Conservation (phyloP, 2,113 vertebrate genomes). For the Odocoileus hemionus region DNA sequence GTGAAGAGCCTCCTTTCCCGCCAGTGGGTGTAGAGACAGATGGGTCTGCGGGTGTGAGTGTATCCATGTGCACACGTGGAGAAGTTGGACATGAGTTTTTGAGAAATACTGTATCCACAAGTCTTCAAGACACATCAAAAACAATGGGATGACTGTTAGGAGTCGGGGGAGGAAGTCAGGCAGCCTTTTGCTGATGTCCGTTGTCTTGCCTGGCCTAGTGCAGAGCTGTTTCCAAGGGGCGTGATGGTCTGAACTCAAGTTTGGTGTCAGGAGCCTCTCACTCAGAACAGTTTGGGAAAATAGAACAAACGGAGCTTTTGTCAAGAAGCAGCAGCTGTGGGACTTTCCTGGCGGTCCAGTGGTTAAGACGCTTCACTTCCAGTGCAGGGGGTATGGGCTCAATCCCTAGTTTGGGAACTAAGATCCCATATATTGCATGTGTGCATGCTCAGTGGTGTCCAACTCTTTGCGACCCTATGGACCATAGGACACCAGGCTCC, state of each 20-base stretch:
- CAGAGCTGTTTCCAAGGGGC: not conserved
- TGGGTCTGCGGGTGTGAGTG: too few species aligned
- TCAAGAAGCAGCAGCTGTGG: not conserved
- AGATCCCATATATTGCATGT: not conserved
- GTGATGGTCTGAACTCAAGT: not conserved
- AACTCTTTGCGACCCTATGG: not conserved
- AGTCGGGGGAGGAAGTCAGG: fast-evolving
- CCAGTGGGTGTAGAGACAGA: fast-evolving
- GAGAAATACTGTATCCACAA: not conserved
- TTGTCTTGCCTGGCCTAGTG: fast-evolving
- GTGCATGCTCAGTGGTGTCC: not conserved
- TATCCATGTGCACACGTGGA: fast-evolving
- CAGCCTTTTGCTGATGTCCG: not conserved
- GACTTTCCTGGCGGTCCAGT: not conserved
- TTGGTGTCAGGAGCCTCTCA: not conserved
- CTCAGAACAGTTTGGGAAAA: not conserved
- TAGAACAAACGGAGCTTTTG: not conserved
- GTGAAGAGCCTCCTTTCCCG: fast-evolving
- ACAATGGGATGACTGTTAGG: fast-evolving
- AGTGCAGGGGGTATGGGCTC: not conserved
- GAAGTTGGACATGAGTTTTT: fast-evolving
- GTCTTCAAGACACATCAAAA: not conserved
- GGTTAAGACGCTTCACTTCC: not conserved
- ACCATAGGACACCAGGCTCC: not conserved
- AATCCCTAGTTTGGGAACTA: not conserved